Base-by-base conservation (phyloP, 2,888 invertebrate genomes). In the Zootermopsis nevadensis region DNA sequence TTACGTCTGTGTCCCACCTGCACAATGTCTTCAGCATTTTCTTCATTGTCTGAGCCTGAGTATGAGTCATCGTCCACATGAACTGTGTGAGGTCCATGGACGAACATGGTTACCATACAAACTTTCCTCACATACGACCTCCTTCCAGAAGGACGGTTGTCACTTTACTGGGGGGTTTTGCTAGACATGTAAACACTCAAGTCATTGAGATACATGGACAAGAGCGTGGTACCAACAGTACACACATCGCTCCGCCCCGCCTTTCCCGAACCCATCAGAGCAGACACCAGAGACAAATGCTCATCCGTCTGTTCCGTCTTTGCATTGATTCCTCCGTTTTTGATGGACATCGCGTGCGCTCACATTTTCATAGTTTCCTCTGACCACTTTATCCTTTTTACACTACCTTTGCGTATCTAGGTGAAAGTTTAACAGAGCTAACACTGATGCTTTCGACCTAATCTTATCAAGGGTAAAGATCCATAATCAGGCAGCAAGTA, bases 1-100 rank as follows among this genome's bases (percentile, higher is more conserved):
- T n/a, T 4, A 60, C 7, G 27, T 48, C 8, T 60, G n/a, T 60
- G 60, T 12, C 60, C n/a, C 60, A 84, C 84, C 84, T 82, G 82
- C 33, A 84, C 82, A 48, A 84, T 66, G 22, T 82, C 81, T 12
- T 80, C 84, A 35, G 48, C 82, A 80, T 84, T 82, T 19, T 84
- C 84, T 24, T 82, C 82, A 12, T n/a, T 60, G 1, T 69, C 76
- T 7, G 53, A 69, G 24, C 31, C 35, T 22, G 74, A 74, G 48
- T 35, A 69, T 12, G 76, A 81, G n/a, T 67, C 33, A 24, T 80
- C 66, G 19, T 80, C 82, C n/a, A 67, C 80, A 33, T 33, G 74
- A 27, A 42, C 66, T 1, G 60, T 35, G 67, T 82, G 84, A 3
- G 84, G 84, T 19, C 84, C 84, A 15, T 72, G 82, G 42, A 84